Evolutionary conservation across 2,797 vertebrate genomes (phyloP).

Genomic region (Nasua narica): DNA sequence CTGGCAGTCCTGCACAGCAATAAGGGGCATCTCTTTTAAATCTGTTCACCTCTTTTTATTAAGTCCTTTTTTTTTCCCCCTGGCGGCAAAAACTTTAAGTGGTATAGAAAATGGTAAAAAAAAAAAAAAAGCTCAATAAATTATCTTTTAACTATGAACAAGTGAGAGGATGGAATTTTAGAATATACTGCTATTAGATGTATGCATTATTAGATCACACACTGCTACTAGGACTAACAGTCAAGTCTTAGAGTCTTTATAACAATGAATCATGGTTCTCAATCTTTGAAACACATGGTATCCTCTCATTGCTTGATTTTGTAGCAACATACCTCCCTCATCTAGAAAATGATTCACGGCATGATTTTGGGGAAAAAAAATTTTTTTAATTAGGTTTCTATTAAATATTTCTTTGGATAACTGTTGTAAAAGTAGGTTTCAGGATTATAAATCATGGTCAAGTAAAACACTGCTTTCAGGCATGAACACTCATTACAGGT

Average conservation of each 20-base stretch:
- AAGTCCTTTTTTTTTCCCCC: not conserved
- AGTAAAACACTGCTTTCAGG: not conserved
- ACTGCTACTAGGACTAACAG: not conserved
- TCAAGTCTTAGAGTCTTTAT: not conserved
- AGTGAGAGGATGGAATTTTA: not conserved
- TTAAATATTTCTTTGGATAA: slow-evolving; percentile 23
- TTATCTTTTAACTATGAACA: not conserved
- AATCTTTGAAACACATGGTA: not conserved
- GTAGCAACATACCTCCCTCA: not conserved
- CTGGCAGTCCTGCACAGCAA: not conserved
- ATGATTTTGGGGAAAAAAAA: not conserved
- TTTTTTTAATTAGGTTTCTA: not conserved
- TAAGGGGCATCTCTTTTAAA: not conserved
- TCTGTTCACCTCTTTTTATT: not conserved
- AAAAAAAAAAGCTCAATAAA: not conserved
- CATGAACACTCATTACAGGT: not conserved
- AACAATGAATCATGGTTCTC: not conserved
- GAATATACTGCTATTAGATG: not conserved
- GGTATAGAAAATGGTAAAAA: not conserved
- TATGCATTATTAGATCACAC: not conserved
- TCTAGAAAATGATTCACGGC: not conserved
- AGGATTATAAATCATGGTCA: not conserved
- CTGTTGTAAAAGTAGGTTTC: not conserved
- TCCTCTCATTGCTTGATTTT: not conserved
- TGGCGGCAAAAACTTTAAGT: not conserved